Base-by-base conservation (phyloP, 1,140 invertebrate genomes). In the Calephelis virginiensis region DNA sequence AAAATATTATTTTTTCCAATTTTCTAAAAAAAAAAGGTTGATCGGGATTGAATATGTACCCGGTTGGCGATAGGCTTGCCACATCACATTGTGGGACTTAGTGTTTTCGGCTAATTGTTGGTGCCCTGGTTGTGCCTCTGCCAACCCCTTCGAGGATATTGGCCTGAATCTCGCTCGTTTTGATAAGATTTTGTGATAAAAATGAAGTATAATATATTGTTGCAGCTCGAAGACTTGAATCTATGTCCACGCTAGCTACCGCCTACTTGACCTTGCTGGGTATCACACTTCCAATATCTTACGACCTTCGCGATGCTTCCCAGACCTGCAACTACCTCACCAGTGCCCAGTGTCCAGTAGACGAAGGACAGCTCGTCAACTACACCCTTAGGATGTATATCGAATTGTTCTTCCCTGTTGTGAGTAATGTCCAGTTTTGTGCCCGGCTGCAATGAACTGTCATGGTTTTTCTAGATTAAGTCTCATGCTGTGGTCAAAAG, bases 281-380 rank as follows among this genome's bases (percentile, higher is more conserved):
- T 0, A 60, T 75, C 13, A 49, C 28, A 2, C 5, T 75, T 10
- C 72, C 73, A 5, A 62, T 82, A 2, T 66, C 68, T 0, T 82
- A 82, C 49, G 49, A 66, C 47, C 74, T 85, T 9, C 59, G 59
- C 0, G 68, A 68, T 0, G 56, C 72, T 6, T 66, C 74, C 0
- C 11, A 60, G 17, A 85, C 81, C 8, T 85, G 82, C 64, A 78
- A 85, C 63, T 82, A 76, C 75, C 66, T 85, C 37, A 74, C 70
- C 28, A 81, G 83, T 70, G 68, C 77, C 5, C 73, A 70, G 50
- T 86, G 84, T 66, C 84, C 84, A 0, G 63, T 86, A 43, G 49
- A 73, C n/a, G 48, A 63, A 9, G 78, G 72, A 12, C 74, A 84
- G 47, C 47, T 78, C 0, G 40, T 82, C n/a, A 59, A 74, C 37